These are phyloP conservation scores for Gnatocerus cornutus DNA, from an alignment of 2,888 invertebrate genomes.

Conservation along the genomic window DNA sequence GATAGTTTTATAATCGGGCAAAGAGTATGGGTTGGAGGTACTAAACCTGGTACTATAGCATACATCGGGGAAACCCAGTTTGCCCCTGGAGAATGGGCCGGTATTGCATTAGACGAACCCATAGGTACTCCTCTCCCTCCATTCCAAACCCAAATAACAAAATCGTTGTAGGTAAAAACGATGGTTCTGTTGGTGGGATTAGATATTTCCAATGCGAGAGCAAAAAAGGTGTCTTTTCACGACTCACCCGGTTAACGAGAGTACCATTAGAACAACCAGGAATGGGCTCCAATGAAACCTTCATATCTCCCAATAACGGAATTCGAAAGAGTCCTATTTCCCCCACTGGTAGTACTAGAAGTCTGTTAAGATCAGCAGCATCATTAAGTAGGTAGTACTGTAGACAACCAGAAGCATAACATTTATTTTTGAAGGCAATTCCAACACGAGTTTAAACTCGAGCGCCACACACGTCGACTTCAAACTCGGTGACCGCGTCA, in stretches of 20 bases:
- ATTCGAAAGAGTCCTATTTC: constrained; percentile 65
- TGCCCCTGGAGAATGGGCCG: constrained; percentile 99
- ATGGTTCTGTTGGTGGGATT: constrained; percentile 93
- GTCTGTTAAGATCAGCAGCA: constrained; percentile 61
- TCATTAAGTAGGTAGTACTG: constrained; percentile 60
- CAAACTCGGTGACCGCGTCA: constrained; percentile 92
- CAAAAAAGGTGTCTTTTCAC: constrained; percentile 94
- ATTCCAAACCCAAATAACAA: not conserved
- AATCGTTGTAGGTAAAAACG: constrained; percentile 88
- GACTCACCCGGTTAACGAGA: constrained; percentile 88
- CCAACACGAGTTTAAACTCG: constrained; percentile 72
- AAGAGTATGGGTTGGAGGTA: constrained; percentile 93
- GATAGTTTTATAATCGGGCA: constrained; percentile 98
- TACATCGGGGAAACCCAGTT: constrained; percentile 97
- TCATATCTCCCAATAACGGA: constrained; percentile 64
- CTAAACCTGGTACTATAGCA: constrained; percentile 93
- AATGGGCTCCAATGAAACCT: constrained; percentile 60
- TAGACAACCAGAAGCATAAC: not conserved
- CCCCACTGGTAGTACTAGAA: constrained; percentile 65
- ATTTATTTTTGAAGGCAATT: constrained; percentile 68
- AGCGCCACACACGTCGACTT: constrained; percentile 75
- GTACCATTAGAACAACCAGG: constrained; percentile 77
- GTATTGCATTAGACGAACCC: constrained; percentile 95
- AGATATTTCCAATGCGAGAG: constrained; percentile 96
- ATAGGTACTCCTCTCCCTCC: constrained; percentile 77